Evolutionary conservation across 2,888 invertebrate genomes (phyloP), one percentile per base, ranked within the genome.

Genomic region (Trachelus tabidus): DNA sequence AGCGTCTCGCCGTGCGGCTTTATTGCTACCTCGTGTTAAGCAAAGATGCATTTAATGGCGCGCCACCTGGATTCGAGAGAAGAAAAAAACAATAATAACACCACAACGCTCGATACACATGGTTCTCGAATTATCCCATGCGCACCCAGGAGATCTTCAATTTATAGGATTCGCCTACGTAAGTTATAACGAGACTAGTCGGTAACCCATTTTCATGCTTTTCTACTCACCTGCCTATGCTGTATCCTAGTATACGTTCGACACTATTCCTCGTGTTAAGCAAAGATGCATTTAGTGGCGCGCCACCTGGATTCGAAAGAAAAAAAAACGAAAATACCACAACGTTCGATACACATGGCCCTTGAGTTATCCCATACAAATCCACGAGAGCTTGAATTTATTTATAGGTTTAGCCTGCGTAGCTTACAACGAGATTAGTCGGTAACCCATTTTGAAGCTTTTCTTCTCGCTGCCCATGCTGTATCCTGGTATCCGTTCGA

Each of bases 41-140:
- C 84, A 85, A 87, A 89, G 85, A 84, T 85, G 84, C 85, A 85
- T 87, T 85, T 88, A 86, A 88, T 87, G 83, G 85, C 77, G 82
- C 84, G 84, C 83, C 84, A 83, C 80, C 80, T 83, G 76, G 73
- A 82, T 81, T 40, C 23, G 40, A 15, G 1, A 40, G 81, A 82
- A 84, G 79, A 81, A 81, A 4, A 37, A 12, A 37, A 40, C 4
- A 40, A 40, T 0, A 23, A 40, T 23, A 40, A 23, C 1, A 15
- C 4, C 40, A 6, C 6, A 86, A 86, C 88, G 86, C 87, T 87
- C 85, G 84, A 83, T 86, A 84, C 89, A 87, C 84, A 84, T 85
- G 86, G 81, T 82, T 81, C 80, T 82, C 78, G 56, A 15, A 15
- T 12, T 15, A 40, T 40, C 15, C 40, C 15, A 15, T 12, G 1